These are phyloP conservation scores for Atopsyche davidsoni DNA, from an alignment of 1,140 invertebrate species.

Conservation along the genomic window DNA sequence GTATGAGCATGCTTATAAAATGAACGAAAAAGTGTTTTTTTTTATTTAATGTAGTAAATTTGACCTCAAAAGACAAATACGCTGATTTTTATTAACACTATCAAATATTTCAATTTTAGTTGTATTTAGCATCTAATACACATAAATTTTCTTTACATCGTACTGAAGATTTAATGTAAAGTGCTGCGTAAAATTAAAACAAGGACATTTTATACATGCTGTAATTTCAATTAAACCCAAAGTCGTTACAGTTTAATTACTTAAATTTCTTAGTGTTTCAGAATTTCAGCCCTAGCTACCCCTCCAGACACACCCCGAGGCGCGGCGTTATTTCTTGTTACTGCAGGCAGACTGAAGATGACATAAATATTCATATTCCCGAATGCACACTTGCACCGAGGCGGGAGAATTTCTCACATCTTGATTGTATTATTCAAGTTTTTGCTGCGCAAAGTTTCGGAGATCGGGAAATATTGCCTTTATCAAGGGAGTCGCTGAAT, in stretches of 20 bases:
- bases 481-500: no score
- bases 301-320: background rate
- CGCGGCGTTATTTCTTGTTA: constrained; percentile 12
- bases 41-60: no score
- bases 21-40: no score
- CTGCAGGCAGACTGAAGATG: constrained; percentile 15
- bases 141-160: no score
- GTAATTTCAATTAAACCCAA: no score
- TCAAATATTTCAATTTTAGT: background rate
- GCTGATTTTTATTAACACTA: background rate
- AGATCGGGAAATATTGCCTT: constrained; percentile 15
- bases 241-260: no score
- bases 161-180: no score
- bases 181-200: no score
- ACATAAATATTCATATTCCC: constrained; percentile 28
- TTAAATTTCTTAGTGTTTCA: no score
- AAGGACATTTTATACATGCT: no score
- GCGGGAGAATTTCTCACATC: constrained; percentile 10
- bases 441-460: constrained; percentile 18
- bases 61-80: background rate
- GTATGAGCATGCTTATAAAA: background rate
- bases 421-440: constrained; percentile 27
- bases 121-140: no score
- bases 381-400: constrained; percentile 15
- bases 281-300: background rate